Evolutionary conservation across 2,888 invertebrate species (phyloP).

Genomic region (Ctenicera cuprea): DNA sequence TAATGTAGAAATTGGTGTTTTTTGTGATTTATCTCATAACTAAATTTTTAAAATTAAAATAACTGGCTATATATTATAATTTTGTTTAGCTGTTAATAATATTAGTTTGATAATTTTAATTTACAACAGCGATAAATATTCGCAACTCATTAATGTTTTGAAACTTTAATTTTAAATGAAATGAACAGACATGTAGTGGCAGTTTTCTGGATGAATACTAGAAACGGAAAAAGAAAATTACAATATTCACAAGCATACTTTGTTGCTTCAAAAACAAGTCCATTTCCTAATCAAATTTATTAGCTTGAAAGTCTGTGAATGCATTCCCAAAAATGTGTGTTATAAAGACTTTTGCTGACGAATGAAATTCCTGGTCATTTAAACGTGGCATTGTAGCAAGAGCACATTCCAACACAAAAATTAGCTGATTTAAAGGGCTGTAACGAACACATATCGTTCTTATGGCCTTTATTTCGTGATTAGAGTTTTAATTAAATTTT

Average conservation of each 20-base stretch:
- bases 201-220: no score
- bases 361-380: background rate
- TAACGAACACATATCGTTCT: background rate
- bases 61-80: no score
- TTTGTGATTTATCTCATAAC: no score
- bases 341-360: slow-evolving; percentile 7
- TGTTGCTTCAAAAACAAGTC: slow-evolving; percentile 41
- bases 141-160: no score
- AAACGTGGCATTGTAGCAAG: background rate
- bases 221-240: background rate
- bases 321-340: slow-evolving; percentile 14
- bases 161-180: no score
- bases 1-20: no score
- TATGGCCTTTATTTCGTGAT: background rate
- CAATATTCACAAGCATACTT: background rate
- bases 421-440: background rate
- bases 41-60: no score
- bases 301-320: slow-evolving; percentile 8
- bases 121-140: no score
- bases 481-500: slow-evolving; percentile 18
- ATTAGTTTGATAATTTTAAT: no score
- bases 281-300: slow-evolving; percentile 43
- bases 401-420: background rate
- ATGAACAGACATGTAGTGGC: no score
- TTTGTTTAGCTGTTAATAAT: no score